Evolutionary conservation across 1,140 invertebrate species (phyloP).

Genomic region (Heliconius himera): DNA sequence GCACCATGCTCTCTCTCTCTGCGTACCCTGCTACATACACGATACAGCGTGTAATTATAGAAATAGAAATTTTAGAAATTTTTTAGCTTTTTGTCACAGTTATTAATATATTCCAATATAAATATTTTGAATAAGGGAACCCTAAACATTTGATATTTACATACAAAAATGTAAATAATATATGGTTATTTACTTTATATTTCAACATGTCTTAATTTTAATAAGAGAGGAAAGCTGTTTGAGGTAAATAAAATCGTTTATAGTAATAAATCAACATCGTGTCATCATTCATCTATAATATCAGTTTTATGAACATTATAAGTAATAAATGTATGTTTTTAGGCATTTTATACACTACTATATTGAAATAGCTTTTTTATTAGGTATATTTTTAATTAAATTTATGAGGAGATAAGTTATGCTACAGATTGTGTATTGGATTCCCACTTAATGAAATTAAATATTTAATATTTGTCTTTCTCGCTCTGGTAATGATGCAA

Average conservation of each 20-base stretch:
- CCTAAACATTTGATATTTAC: neutral
- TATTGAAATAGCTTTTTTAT: neutral
- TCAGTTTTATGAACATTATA: neutral
- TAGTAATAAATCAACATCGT: slow-evolving; percentile 5
- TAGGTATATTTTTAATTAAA: neutral
- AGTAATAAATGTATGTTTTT: neutral
- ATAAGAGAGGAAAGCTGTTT: neutral
- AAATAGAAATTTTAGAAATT: too few relatives aligned
- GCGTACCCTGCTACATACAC: too few relatives aligned
- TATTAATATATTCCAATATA: too few relatives aligned
- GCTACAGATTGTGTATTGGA: too few relatives aligned
- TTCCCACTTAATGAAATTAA: too few relatives aligned
- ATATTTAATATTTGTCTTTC: too few relatives aligned
- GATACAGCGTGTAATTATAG: too few relatives aligned
- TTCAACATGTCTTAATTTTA: slow-evolving; percentile 4
- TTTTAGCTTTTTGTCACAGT: too few relatives aligned
- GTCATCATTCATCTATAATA: neutral
- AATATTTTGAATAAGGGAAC: neutral
- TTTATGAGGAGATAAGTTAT: too few relatives aligned
- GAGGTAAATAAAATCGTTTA: neutral
- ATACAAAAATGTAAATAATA: neutral
- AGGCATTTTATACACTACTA: neutral
- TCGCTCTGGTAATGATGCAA: too few relatives aligned
- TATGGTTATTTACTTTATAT: neutral
- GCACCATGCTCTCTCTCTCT: too few relatives aligned